A percentile compares a stretch with the other conserved stretches of the same genome.
Evolutionary conservation across 2,797 vertebrate genomes (phyloP).

Genomic region (Takifugu rubripes): DNA sequence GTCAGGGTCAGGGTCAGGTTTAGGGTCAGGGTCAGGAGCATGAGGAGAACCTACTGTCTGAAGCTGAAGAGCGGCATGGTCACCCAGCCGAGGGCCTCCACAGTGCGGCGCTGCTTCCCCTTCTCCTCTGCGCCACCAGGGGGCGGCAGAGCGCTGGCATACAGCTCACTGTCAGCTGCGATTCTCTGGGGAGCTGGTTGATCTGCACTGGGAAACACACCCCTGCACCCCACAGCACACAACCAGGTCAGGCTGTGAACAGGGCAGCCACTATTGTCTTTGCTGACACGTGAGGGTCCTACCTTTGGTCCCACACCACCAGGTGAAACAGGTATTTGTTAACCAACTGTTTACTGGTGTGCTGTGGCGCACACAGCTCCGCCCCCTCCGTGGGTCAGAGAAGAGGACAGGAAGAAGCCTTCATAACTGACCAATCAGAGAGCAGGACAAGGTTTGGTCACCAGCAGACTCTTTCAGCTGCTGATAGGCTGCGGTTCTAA

Average conservation of each 20-base stretch:
- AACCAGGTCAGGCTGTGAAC: not conserved
- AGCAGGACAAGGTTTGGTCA: conserved; percentile 11
- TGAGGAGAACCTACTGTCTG: conserved; percentile 81
- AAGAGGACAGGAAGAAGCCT: conserved; percentile 95
- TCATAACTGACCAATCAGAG: conserved; percentile 81
- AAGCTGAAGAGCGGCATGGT: conserved; percentile 96
- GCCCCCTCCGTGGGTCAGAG: conserved; percentile 89
- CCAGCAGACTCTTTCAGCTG: too few species aligned
- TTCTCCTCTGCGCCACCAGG: conserved; percentile 85
- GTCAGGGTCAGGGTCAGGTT: too few species aligned
- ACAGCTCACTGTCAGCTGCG: conserved; percentile 85
- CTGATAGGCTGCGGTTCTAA: too few species aligned
- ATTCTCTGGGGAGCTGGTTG: conserved; percentile 90
- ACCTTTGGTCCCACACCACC: conserved; percentile 97
- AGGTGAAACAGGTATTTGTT: conserved; percentile 96
- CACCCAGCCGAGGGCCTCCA: conserved; percentile 92
- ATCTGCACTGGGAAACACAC: conserved; percentile 93
- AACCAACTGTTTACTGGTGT: conserved; percentile 87
- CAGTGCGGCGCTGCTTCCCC: conserved; percentile 82
- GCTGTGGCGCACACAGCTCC: conserved; percentile 90
- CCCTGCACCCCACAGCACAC: conserved; percentile 67
- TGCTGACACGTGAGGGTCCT: conserved; percentile 16
- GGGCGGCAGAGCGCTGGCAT: conserved; percentile 83
- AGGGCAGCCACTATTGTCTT: not conserved
- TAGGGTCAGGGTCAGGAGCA: not conserved